Evolutionary conservation across 2,888 invertebrate genomes (phyloP), one percentile per base, ranked within the genome.

Genomic region (Isotomurus palustris): DNA sequence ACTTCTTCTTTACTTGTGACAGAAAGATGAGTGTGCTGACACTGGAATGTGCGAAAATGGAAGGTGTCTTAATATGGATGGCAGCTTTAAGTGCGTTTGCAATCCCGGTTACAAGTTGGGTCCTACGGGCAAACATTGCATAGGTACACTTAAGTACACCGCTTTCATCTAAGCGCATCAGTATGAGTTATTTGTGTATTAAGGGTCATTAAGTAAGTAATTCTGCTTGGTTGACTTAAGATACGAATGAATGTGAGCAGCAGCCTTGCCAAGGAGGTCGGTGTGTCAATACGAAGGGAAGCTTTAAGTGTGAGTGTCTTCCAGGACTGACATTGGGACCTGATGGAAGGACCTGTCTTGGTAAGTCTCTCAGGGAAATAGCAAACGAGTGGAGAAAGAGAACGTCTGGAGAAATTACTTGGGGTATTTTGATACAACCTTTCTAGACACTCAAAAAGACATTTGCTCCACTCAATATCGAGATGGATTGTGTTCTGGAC

Each of bases 381-480:
- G 5, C 24, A 44, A 44, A 44, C 5, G 21, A 44, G 5, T 12
- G 12, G 6, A 8, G 5, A 21, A 44, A 44, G 22, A n/a, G n/a
- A n/a, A 44, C 10, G 8, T 14, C 3, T 10, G 17, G 32, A 19
- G 32, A 12, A 14, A 32, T 5, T 27, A 17, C 17, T 28, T 3
- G n/a, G 3, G 14, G n/a, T 29, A 48, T 19, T 17, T 50, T 10
- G 17, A 27, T 38, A 73, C 74, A 17, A 76, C 6, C 6, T 22
- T 44, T 22, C 4, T 22, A 86, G 91, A 91, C 72, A 87, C 86
- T n/a, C 81, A 86, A 54, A 80, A 85, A 74, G 90, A 88, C 72
- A 78, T 88, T 50, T 91, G 91, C 75, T 91, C 88, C 75, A 84
- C 86, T 66, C 84, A 85, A 73, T 88, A 81, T 74, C 82, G 82